These are phyloP conservation scores for Melieria picta DNA, from an alignment of 2,888 invertebrate genomes.

Conservation along the genomic window DNA sequence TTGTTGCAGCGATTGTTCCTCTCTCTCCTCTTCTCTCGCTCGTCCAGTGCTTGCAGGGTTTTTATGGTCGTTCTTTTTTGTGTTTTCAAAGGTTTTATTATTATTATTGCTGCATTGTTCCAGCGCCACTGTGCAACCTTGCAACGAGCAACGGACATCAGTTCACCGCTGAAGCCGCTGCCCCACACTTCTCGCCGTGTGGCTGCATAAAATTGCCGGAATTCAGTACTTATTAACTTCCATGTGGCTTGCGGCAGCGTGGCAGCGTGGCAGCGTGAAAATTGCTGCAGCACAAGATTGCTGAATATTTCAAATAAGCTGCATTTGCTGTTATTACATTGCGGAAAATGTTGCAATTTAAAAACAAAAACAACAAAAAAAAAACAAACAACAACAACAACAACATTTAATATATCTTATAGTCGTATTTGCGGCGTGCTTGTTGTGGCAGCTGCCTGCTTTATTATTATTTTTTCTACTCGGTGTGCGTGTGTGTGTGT, in stretches of 20 bases:
- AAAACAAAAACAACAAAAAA: not conserved
- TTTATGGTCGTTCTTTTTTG: too few species aligned
- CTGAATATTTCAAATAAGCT: slow-evolving; percentile 20
- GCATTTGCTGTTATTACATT: slow-evolving; percentile 41
- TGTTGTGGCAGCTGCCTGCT: too few species aligned
- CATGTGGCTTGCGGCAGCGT: slow-evolving; percentile 32
- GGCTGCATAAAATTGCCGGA: slow-evolving; percentile 37
- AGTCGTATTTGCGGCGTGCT: too few species aligned
- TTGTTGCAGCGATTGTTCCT: too few species aligned
- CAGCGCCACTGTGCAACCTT: not conserved
- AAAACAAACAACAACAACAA: not conserved
- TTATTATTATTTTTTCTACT: too few species aligned
- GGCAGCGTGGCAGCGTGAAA: slow-evolving; percentile 28
- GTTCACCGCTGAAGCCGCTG: not conserved
- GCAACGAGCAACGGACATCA: not conserved
- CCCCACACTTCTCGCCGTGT: not conserved
- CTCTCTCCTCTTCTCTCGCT: too few species aligned
- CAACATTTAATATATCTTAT: not conserved
- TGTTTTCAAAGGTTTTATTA: not conserved
- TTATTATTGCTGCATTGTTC: not conserved
- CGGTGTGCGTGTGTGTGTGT: too few species aligned
- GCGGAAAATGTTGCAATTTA: slow-evolving; percentile 37
- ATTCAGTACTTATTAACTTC: slow-evolving; percentile 34
- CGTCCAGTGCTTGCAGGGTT: too few species aligned
- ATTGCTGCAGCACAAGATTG: not conserved